phyloP scores from a whole-genome alignment of 2,888 invertebrate species.

The Allacma fusca region DNA sequence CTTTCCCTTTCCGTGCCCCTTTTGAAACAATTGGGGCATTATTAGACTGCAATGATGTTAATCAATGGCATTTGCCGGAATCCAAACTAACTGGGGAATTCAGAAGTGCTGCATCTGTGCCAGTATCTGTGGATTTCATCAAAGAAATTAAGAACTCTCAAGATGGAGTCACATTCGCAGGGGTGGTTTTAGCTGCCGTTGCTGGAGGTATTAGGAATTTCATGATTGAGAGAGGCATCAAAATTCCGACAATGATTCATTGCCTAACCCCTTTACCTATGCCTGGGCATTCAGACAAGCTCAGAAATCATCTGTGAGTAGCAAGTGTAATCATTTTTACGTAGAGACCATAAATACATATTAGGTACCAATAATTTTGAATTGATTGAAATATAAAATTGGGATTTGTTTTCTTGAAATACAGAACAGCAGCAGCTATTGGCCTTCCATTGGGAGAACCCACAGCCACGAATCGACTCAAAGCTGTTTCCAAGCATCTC shows the following conservation, averaged over 20 bases:
- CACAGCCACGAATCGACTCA: background rate
- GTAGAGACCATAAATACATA: too few species aligned
- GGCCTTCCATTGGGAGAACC: constrained; percentile 8
- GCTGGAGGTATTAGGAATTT: constrained; percentile 55
- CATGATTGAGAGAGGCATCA: constrained; percentile 43
- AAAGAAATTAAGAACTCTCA: constrained; percentile 47
- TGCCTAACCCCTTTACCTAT: constrained; percentile 42
- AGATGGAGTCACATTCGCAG: constrained; percentile 47
- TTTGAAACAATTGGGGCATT: constrained; percentile 29
- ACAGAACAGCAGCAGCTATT: constrained; percentile 27
- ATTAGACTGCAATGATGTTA: constrained; percentile 51
- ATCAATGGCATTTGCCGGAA: constrained; percentile 55
- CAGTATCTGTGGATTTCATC: constrained; percentile 45
- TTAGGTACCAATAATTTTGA: background rate
- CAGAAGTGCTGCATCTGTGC: constrained; percentile 46
- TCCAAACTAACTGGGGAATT: constrained; percentile 44
- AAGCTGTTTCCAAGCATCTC: background rate
- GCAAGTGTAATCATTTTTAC: too few species aligned
- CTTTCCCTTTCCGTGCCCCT: constrained; percentile 29
- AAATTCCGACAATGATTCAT: constrained; percentile 40
- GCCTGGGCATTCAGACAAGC: constrained; percentile 31
- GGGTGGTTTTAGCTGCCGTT: constrained; percentile 53
- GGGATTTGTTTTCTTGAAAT: too few species aligned
- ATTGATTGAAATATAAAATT: background rate
- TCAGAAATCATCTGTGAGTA: constrained; percentile 39